Percentiles rank a stretch among this genome's conserved stretches.
These are phyloP conservation scores for Limnephilus auricula DNA, from an alignment of 2,888 invertebrate species.

Conservation along the genomic window DNA sequence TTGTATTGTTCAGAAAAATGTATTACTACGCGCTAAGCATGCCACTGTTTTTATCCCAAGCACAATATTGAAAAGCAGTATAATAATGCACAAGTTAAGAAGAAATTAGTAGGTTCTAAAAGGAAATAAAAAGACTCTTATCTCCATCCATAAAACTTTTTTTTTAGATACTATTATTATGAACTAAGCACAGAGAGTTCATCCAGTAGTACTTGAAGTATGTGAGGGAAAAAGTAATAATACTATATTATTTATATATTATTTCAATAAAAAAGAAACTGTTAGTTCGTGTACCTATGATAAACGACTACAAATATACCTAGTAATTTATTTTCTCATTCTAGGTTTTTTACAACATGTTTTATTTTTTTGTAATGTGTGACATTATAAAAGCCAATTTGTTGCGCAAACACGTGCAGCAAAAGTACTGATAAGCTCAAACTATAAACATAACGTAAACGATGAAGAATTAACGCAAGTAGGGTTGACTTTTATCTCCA, in stretches of 20 bases:
- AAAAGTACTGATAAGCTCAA: not conserved
- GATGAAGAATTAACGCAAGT: not conserved
- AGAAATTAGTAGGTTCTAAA: not conserved
- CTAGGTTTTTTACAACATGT: not conserved
- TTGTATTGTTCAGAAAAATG: not conserved
- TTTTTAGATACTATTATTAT: not conserved
- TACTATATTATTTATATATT: not conserved
- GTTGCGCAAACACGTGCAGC: not conserved
- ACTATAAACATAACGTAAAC: not conserved
- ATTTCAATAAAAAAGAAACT: not conserved
- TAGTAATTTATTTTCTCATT: not conserved
- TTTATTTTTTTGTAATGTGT: not conserved
- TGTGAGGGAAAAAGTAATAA: not conserved
- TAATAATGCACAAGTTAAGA: not conserved
- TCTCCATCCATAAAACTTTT: not conserved
- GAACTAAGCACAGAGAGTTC: not conserved
- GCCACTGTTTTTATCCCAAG: not conserved
- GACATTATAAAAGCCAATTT: not conserved
- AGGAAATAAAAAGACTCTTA: no score
- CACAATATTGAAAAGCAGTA: not conserved
- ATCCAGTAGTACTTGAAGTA: no score
- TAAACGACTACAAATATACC: not conserved
- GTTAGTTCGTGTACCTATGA: not conserved
- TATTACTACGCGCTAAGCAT: not conserved
- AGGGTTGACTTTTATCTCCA: no score